Percentiles rank a stretch among this genome's conserved stretches.
These are phyloP conservation scores for Urophycis tenuis DNA, from an alignment of 2,797 vertebrate species.

Conservation along the genomic window DNA sequence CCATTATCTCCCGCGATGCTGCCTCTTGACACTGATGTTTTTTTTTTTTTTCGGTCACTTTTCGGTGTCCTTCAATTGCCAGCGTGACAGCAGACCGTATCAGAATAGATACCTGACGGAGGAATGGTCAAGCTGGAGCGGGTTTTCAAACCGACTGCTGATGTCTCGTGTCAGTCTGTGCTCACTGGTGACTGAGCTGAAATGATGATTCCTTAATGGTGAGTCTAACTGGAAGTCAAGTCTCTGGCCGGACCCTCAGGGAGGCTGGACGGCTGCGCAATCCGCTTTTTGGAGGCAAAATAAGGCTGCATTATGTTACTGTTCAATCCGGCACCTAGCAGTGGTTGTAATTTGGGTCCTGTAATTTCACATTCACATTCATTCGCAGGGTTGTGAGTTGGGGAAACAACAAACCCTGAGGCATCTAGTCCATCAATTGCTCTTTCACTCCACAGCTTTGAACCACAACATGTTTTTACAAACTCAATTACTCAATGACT, in stretches of 20 bases:
- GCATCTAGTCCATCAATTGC: background rate
- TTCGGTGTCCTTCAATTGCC: background rate
- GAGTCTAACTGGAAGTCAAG: background rate
- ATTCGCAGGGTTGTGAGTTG: background rate
- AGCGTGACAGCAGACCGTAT: background rate
- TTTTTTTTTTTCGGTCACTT: background rate
- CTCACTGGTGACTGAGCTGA: background rate
- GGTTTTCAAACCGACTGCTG: background rate
- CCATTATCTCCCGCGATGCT: background rate
- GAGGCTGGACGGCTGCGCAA: background rate
- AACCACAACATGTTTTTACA: background rate
- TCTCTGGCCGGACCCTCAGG: background rate
- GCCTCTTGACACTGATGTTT: background rate
- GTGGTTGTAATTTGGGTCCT: background rate
- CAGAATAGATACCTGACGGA: background rate
- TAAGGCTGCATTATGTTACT: background rate
- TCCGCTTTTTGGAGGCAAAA: background rate
- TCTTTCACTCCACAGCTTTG: background rate
- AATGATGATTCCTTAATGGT: background rate
- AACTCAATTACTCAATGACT: background rate
- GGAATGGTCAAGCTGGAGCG: background rate
- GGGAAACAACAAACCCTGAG: background rate
- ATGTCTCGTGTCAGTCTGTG: too few species aligned
- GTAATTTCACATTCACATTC: background rate
- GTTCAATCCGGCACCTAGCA: background rate